A percentile compares a stretch with the other conserved stretches of the same genome.
phyloP scores from a whole-genome alignment of 2,888 invertebrate species.

The Eupithecia vulgata region DNA sequence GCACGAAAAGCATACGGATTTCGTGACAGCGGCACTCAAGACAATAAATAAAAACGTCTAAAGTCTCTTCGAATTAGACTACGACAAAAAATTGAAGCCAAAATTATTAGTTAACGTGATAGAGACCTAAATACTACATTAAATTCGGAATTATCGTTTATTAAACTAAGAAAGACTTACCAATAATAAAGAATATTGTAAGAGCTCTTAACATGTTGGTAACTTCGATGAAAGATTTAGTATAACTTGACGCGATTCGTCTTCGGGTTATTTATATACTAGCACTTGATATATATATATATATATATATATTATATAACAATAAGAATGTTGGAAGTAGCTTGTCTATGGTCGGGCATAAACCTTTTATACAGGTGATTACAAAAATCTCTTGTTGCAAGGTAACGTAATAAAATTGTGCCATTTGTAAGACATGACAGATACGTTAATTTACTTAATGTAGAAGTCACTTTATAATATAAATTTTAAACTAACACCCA shows the following conservation, averaged over 20 bases:
- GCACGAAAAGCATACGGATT: too few species aligned
- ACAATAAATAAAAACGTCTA: not conserved
- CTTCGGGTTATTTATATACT: not conserved
- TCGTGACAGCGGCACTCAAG: too few species aligned
- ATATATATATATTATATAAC: not conserved
- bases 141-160: not conserved
- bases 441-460: too few species aligned
- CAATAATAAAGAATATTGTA: not conserved
- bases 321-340: not conserved
- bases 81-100: not conserved
- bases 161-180: not conserved
- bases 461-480: too few species aligned
- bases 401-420: not conserved
- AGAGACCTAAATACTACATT: not conserved
- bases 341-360: conserved; percentile 30
- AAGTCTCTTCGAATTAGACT: not conserved
- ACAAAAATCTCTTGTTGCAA: not conserved
- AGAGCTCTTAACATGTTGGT: conserved; percentile 3
- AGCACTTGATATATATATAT: not conserved
- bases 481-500: too few species aligned
- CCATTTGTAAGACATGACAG: not conserved
- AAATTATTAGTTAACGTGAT: not conserved
- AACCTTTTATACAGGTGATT: conserved; percentile 30
- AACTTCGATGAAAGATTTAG: not conserved
- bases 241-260: not conserved